A percentile compares a stretch with the other conserved stretches of the same genome.
These are phyloP conservation scores for Rhinolophus ferrumequinum DNA, from an alignment of 2,113 vertebrate genomes.

Conservation along the genomic window DNA sequence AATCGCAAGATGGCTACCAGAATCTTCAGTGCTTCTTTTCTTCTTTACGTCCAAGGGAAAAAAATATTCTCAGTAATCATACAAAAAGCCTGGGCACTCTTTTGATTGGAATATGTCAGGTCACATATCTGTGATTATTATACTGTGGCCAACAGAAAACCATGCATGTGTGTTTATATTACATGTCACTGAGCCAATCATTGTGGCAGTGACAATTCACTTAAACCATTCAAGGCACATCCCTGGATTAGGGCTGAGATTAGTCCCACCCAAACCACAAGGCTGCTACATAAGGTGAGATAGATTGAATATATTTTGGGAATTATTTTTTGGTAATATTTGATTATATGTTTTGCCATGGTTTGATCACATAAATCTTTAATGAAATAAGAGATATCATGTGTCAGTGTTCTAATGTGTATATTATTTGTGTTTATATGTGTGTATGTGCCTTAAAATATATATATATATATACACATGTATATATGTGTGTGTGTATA, in stretches of 20 bases:
- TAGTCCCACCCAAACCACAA: not conserved
- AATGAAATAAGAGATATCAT: not conserved
- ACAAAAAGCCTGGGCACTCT: not conserved
- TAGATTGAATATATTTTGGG: not conserved
- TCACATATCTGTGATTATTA: not conserved
- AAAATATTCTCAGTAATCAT: not conserved
- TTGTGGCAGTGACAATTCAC: not conserved
- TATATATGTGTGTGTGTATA: no score
- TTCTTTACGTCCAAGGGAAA: not conserved
- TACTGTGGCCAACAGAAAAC: not conserved
- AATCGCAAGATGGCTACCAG: not conserved
- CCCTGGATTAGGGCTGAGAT: not conserved
- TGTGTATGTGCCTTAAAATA: not conserved
- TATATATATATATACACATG: not conserved
- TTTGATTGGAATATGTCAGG: not conserved
- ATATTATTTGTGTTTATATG: not conserved
- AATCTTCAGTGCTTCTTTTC: not conserved
- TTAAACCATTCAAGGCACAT: not conserved
- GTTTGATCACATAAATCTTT: not conserved
- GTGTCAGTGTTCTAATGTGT: not conserved
- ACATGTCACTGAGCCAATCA: not conserved
- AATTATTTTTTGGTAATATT: not conserved
- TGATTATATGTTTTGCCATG: not conserved
- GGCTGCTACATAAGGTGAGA: not conserved
- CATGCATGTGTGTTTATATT: not conserved